phyloP scores from a whole-genome alignment of 2,113 vertebrate species.

The Eclectus roratus region DNA sequence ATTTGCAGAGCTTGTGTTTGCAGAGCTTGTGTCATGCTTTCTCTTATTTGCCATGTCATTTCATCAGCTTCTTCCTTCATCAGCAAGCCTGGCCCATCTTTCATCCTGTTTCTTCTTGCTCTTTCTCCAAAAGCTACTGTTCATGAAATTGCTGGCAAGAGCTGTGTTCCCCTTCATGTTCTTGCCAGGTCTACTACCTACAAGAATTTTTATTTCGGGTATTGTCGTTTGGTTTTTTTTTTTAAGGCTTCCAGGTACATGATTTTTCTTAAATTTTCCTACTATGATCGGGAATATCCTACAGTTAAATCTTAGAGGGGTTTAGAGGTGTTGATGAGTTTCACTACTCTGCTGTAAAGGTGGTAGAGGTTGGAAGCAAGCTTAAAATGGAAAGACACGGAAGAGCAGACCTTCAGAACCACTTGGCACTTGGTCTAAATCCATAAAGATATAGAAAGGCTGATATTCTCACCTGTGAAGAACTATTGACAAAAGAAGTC shows the following conservation, averaged over 20 bases:
- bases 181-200: background rate
- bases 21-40: background rate
- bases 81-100: background rate
- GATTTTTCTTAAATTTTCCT: background rate
- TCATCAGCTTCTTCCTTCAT: background rate
- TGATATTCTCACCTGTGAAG: accelerated
- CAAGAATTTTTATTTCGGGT: background rate
- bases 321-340: background rate
- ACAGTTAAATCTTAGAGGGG: background rate
- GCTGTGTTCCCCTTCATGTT: background rate
- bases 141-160: background rate
- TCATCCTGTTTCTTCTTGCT: background rate
- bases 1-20: background rate
- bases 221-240: background rate
- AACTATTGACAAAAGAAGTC: background rate
- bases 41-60: background rate
- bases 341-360: background rate
- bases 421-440: background rate
- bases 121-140: background rate
- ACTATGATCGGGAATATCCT: background rate
- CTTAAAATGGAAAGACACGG: background rate
- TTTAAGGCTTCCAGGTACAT: background rate
- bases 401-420: background rate
- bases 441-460: accelerated
- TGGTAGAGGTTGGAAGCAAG: background rate